These are phyloP conservation scores for Chelon auratus DNA, from an alignment of 2,797 vertebrate genomes.

Conservation along the genomic window DNA sequence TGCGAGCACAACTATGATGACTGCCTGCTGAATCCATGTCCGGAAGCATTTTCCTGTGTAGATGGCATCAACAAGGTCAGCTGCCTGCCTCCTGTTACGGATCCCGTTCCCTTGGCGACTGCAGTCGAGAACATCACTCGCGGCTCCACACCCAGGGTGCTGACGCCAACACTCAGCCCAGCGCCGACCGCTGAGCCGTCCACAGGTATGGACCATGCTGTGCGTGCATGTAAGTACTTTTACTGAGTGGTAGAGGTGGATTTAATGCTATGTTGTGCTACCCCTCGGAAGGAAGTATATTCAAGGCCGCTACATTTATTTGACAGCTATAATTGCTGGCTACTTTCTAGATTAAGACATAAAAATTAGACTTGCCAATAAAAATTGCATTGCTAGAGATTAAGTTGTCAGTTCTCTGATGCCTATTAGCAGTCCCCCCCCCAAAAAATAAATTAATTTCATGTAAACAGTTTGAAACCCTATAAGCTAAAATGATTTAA, in stretches of 20 bases:
- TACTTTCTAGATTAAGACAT: slow-evolving; percentile 3
- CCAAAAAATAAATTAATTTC: background rate
- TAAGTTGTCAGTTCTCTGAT: background rate
- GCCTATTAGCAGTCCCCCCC: background rate
- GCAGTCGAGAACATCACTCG: slow-evolving; percentile 67
- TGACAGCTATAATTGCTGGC: background rate
- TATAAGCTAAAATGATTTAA: background rate
- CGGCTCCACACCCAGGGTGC: slow-evolving; percentile 53
- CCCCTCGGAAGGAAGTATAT: background rate
- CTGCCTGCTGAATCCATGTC: slow-evolving; percentile 87
- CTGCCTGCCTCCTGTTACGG: slow-evolving; percentile 79
- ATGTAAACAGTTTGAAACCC: background rate
- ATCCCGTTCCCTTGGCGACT: slow-evolving; percentile 71
- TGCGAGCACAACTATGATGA: slow-evolving; percentile 90
- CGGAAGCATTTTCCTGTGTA: slow-evolving; percentile 85
- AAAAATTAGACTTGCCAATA: background rate
- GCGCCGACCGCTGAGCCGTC: slow-evolving; percentile 48
- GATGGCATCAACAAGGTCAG: slow-evolving; percentile 89
- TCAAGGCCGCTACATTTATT: background rate
- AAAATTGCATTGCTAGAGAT: too few species aligned
- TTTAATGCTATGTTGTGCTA: background rate
- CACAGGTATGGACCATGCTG: slow-evolving; percentile 71
- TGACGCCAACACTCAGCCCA: slow-evolving; percentile 38
- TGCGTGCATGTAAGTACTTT: slow-evolving; percentile 6
- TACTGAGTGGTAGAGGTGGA: background rate